A percentile compares a stretch with the other conserved stretches of the same genome.
These are phyloP conservation scores for Cynopterus brachyotis DNA, from an alignment of 2,113 vertebrate genomes.

Conservation along the genomic window DNA sequence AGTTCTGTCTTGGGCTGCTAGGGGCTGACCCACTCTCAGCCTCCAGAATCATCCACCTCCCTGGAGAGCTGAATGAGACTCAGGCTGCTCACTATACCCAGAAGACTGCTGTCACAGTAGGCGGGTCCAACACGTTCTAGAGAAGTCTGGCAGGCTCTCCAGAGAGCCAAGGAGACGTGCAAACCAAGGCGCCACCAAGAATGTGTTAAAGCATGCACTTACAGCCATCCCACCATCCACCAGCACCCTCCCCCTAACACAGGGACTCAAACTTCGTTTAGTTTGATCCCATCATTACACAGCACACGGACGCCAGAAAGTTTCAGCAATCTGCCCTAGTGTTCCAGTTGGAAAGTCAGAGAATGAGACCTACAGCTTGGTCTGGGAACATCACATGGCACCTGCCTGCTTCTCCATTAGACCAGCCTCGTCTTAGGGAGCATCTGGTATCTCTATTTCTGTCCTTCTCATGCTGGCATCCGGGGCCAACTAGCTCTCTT, in stretches of 20 bases:
- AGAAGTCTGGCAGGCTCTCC: background rate
- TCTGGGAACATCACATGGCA: background rate
- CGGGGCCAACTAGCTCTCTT: background rate
- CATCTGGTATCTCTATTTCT: background rate
- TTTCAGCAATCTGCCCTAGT: background rate
- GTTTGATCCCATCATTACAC: background rate
- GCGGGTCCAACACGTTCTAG: background rate
- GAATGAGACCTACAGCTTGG: background rate
- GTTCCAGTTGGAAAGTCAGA: background rate
- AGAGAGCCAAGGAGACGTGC: background rate
- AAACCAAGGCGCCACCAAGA: background rate
- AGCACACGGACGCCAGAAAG: background rate
- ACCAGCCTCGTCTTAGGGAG: background rate
- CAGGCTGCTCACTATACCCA: too few relatives aligned
- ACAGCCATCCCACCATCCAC: background rate
- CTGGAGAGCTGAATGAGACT: background rate
- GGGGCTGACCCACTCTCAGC: background rate
- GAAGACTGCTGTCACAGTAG: background rate
- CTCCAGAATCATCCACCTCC: background rate
- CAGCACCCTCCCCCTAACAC: background rate
- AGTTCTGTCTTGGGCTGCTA: background rate
- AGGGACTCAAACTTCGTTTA: background rate
- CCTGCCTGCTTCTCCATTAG: background rate
- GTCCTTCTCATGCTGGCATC: background rate
- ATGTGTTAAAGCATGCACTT: background rate